Conservation (phyloP, 2,888 invertebrate species). For the Heteromurus nitidus region DNA sequence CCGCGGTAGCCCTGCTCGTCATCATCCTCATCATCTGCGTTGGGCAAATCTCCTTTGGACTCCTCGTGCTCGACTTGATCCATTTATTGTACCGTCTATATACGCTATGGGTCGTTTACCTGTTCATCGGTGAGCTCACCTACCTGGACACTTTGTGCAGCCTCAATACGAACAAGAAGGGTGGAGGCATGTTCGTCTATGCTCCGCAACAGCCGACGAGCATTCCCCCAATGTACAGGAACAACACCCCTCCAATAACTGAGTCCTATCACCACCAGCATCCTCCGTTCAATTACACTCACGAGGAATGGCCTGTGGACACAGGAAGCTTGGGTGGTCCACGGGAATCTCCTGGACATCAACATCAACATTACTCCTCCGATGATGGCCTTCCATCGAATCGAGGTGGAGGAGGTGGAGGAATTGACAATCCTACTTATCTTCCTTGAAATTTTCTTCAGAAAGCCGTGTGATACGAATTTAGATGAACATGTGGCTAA, state of each 20-base stretch:
- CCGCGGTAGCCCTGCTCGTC: constrained; percentile 52
- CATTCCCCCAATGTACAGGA: constrained; percentile 12
- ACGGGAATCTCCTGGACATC: constrained; percentile 6
- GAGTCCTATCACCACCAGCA: constrained; percentile 24
- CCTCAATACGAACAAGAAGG: constrained; percentile 43
- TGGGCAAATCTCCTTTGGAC: constrained; percentile 57
- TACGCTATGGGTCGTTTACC: constrained; percentile 68
- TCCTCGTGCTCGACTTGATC: constrained; percentile 67
- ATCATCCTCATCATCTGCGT: constrained; percentile 67
- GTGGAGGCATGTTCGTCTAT: constrained; percentile 25
- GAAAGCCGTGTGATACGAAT: neutral
- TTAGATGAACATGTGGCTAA: neutral
- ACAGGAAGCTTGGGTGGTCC: neutral
- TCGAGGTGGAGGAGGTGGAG: constrained; percentile 17
- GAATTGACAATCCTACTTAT: constrained; percentile 58
- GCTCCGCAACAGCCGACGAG: too few species aligned
- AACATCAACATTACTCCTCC: constrained; percentile 28
- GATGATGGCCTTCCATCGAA: constrained; percentile 49
- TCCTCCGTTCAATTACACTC: neutral
- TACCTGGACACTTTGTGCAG: constrained; percentile 56
- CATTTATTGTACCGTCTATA: constrained; percentile 69
- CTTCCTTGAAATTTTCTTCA: constrained; percentile 23
- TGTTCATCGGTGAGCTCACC: constrained; percentile 64
- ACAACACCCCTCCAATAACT: too few species aligned
- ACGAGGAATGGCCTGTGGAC: constrained; percentile 10